A percentile compares a stretch with the other conserved stretches of the same genome.
phyloP scores from a whole-genome alignment of 2,797 vertebrate genomes.

The Chloroceryle inda region DNA sequence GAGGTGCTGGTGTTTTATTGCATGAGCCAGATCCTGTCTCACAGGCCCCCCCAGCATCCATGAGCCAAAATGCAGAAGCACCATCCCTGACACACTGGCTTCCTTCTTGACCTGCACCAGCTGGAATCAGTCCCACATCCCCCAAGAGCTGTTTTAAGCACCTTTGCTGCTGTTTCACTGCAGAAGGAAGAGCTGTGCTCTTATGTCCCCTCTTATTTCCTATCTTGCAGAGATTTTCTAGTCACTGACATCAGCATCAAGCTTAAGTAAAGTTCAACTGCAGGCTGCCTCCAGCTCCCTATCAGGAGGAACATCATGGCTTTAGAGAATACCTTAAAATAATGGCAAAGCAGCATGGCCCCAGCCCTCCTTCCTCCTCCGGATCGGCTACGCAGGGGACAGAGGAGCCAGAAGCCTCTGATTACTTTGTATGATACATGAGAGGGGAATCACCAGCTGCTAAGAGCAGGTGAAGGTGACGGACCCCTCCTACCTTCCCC shows the following conservation, averaged over 20 bases:
- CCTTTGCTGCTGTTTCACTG: not conserved
- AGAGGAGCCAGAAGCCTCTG: not conserved
- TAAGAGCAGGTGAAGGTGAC: not conserved
- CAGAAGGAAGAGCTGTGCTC: not conserved
- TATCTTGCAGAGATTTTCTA: not conserved
- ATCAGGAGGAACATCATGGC: not conserved
- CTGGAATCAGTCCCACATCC: not conserved
- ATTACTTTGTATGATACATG: not conserved
- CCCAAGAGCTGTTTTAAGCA: not conserved
- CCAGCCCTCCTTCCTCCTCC: not conserved
- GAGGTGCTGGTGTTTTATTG: not conserved
- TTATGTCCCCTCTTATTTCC: not conserved
- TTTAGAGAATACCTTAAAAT: not conserved
- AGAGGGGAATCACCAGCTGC: not conserved
- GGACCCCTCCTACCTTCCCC: not conserved
- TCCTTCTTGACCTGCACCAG: not conserved
- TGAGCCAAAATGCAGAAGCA: not conserved
- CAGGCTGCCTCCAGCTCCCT: not conserved
- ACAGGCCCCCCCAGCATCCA: fast-evolving
- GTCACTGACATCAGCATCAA: not conserved
- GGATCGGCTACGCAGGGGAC: not conserved
- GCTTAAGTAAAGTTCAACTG: not conserved
- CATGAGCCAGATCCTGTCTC: not conserved
- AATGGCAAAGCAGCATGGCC: not conserved
- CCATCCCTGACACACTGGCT: not conserved